Evolutionary conservation across 2,113 vertebrate genomes (phyloP).

Genomic region (Oxygymnocypris stewartii): DNA sequence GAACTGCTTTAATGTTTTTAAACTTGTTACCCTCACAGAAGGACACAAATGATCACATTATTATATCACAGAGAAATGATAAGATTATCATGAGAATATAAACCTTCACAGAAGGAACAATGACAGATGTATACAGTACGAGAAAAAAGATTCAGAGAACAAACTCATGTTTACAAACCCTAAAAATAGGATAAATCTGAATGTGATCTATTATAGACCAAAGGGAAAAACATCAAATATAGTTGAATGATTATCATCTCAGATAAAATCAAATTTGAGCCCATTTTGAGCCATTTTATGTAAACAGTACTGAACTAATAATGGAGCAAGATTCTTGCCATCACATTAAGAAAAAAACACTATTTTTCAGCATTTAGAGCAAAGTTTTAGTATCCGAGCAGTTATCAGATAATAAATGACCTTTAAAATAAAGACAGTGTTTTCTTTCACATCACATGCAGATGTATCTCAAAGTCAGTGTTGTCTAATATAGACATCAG

Average conservation of each 20-base stretch:
- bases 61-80: neutral
- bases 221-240: neutral
- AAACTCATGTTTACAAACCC: neutral
- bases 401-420: neutral
- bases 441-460: neutral
- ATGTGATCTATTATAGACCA: neutral
- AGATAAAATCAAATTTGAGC: neutral
- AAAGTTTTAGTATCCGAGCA: neutral
- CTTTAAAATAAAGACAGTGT: neutral
- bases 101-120: constrained; percentile 18
- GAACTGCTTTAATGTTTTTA: neutral
- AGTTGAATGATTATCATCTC: neutral
- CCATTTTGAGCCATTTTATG: neutral
- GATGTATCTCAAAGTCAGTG: neutral
- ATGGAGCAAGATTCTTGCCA: neutral
- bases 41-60: neutral
- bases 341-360: neutral
- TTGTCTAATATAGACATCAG: neutral
- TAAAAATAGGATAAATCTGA: neutral
- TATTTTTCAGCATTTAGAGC: too few relatives aligned
- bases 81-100: constrained; percentile 7
- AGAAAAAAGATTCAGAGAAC: neutral
- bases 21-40: neutral
- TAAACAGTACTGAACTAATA: neutral
- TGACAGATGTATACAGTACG: neutral